Conservation (phyloP, 2,113 vertebrate genomes). For the Passer domesticus region DNA sequence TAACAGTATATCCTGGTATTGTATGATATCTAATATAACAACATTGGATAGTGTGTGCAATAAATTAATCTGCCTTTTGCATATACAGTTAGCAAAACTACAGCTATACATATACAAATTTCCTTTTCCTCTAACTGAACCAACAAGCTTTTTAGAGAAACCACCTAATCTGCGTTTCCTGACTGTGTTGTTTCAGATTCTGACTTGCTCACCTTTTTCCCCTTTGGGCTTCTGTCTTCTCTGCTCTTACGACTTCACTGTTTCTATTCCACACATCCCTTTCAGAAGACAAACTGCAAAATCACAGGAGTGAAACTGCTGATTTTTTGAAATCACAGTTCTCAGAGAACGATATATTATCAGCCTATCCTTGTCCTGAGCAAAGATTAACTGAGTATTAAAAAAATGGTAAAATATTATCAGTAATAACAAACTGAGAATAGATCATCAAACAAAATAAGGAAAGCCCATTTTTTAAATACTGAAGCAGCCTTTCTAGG, state of each 20-base stretch:
- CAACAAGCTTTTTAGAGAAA: slow-evolving; percentile 43
- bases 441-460: background rate
- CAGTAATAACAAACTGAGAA: background rate
- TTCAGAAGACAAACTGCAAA: background rate
- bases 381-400: background rate
- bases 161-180: slow-evolving; percentile 7
- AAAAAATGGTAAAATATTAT: background rate
- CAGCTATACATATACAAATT: slow-evolving; percentile 12
- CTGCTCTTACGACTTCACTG: background rate
- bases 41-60: background rate
- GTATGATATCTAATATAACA: background rate
- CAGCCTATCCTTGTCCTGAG: background rate
- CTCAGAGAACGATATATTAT: background rate
- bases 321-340: background rate
- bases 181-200: slow-evolving; percentile 40
- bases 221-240: slow-evolving; percentile 18
- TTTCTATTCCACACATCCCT: background rate
- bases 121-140: slow-evolving; percentile 5
- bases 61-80: background rate
- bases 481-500: background rate
- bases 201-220: slow-evolving; percentile 20
- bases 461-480: background rate
- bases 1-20: background rate
- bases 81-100: background rate
- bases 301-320: background rate